phyloP scores from a whole-genome alignment of 2,888 invertebrate species.

The Trimorus sp. region DNA sequence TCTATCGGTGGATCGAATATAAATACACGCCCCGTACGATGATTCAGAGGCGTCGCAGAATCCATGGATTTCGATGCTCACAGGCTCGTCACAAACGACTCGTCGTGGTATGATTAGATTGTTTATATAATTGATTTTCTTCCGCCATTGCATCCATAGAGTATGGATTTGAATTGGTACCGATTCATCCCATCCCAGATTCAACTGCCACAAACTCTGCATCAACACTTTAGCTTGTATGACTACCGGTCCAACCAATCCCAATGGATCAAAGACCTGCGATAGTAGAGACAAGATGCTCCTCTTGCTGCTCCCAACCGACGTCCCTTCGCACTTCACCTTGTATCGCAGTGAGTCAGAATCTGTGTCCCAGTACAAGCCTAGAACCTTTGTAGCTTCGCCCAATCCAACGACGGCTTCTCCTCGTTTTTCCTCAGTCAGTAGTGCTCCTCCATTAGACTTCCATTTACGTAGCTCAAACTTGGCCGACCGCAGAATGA shows the following conservation, averaged over 20 bases:
- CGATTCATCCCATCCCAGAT: neutral
- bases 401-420: neutral
- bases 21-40: conserved; percentile 28
- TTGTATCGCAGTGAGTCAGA: neutral
- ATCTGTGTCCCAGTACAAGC: neutral
- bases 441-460: neutral
- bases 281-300: neutral
- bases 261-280: conserved; percentile 1
- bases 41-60: conserved; percentile 14
- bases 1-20: conserved; percentile 13
- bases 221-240: neutral
- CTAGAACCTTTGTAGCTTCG: neutral
- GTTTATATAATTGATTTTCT: conserved; percentile 49
- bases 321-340: neutral
- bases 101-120: conserved; percentile 52
- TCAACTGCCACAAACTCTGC: neutral
- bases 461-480: neutral
- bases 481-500: neutral
- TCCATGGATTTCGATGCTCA: conserved; percentile 61
- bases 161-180: neutral
- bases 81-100: conserved; percentile 19
- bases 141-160: conserved; percentile 7
- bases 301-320: neutral
- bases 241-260: neutral
- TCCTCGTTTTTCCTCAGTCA: neutral